Evolutionary conservation across 2,888 invertebrate genomes (phyloP), one percentile per base, ranked within the genome.

Genomic region (Steromphala cineraria): DNA sequence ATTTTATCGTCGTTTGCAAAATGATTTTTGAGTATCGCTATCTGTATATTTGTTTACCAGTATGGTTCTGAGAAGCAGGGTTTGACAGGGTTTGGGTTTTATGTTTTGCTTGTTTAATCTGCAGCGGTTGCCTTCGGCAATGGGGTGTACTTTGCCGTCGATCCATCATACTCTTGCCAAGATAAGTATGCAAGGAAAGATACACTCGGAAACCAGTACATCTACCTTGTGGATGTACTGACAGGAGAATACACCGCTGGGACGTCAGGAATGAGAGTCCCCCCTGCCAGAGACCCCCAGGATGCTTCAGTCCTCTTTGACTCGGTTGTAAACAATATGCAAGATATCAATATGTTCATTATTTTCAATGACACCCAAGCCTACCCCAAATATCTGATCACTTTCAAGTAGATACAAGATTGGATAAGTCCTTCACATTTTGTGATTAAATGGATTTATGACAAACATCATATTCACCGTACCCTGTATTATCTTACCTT

Each of bases 101-200:
- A 4, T 36, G 2, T 7, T 4, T 36, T 36, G 4, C 36, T 36
- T 36, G 36, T 8, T 56, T 71, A 19, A 52, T 28, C 86, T 84
- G 40, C 81, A 90, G 91, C 89, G 3, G 87, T 87, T 8, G 85
- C 80, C 2, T 87, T 81, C 81, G 91, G 91, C 40, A 81, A 86
- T 53, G 91, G 91, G n/a, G 90, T 89, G 0, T 91, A 91, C 82
- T 91, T 91, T 85, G 88, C 89, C 53, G 83, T 83, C 0, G 78
- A 83, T 81, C 84, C 89, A 4, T 55, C 28, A 15, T 90, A 90
- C 76, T 89, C 89, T 1, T 75, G 83, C 8, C 24, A 76, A 0
- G 79, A 82, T 21, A 83, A 82, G 17, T 90, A 88, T 78, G 83
- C 88, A 8, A 40, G 71, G 55, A 83, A 85, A 56, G 86, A 87